Evolutionary conservation across 2,888 invertebrate species (phyloP).

Genomic region (Stomorhina lunata): DNA sequence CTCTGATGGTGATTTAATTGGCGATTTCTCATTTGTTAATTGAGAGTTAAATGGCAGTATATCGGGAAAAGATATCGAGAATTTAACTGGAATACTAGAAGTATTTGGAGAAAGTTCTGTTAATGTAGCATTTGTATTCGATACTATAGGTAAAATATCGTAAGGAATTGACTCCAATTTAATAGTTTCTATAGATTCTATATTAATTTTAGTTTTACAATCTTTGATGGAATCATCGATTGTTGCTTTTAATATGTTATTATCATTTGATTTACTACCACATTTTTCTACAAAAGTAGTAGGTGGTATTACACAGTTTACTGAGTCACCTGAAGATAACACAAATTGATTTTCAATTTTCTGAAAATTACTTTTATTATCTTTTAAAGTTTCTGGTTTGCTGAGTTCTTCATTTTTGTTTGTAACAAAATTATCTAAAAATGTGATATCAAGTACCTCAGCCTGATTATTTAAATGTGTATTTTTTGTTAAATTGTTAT

Average conservation of each 20-base stretch:
- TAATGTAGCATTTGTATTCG: neutral
- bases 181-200: slow-evolving; percentile 55
- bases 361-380: neutral
- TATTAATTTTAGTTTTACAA: slow-evolving; percentile 47
- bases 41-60: too few species aligned
- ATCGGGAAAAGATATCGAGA: too few species aligned
- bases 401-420: neutral
- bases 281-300: neutral
- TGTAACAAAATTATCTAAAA: slow-evolving; percentile 31
- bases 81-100: too few species aligned
- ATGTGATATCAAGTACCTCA: slow-evolving; percentile 30
- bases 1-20: neutral
- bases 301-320: neutral
- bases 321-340: neutral
- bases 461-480: neutral
- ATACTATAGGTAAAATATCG: neutral
- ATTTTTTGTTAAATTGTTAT: neutral
- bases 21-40: neutral
- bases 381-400: neutral
- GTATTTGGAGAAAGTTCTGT: neutral
- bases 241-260: too few species aligned
- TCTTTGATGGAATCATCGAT: neutral
- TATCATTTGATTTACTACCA: neutral
- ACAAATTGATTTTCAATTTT: neutral
- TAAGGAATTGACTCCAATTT: slow-evolving; percentile 11